Percentiles rank a stretch among this genome's conserved stretches.
phyloP scores from a whole-genome alignment of 1,140 invertebrate species.

The Drosophila kurseongensis region DNA sequence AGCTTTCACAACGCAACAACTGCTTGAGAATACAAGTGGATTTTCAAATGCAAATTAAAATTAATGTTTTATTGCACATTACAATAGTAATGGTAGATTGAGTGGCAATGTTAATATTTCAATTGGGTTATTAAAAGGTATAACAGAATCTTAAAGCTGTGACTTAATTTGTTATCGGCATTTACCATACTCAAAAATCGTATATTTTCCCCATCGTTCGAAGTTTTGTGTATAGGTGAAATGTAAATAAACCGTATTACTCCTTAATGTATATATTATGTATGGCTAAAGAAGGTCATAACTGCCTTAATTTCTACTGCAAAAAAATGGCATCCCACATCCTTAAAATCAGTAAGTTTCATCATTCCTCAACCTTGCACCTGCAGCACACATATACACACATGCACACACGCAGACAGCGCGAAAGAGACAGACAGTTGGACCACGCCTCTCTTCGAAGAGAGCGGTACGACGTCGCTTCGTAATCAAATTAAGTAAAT shows the following conservation, averaged over 20 bases:
- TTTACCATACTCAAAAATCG: too few relatives aligned
- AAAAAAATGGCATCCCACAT: not conserved
- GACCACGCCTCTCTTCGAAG: slow-evolving; percentile 1
- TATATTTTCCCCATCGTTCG: too few relatives aligned
- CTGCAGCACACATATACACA: slow-evolving; percentile 7
- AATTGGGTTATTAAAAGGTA: not conserved
- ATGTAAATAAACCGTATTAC: too few relatives aligned
- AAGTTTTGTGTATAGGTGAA: too few relatives aligned
- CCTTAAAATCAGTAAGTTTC: not conserved
- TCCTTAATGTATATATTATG: too few relatives aligned
- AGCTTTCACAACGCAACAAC: slow-evolving; percentile 6
- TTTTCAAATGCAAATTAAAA: slow-evolving; percentile 15
- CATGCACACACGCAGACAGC: not conserved
- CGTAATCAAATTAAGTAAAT: slow-evolving; percentile 83
- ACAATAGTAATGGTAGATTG: not conserved
- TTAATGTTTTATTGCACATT: not conserved
- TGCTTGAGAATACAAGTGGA: slow-evolving; percentile 2
- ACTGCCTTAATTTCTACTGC: not conserved
- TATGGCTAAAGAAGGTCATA: too few relatives aligned
- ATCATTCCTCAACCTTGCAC: slow-evolving; percentile 25
- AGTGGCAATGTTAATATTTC: not conserved
- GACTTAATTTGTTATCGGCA: too few relatives aligned
- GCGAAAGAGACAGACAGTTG: slow-evolving; percentile 2
- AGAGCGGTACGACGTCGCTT: slow-evolving; percentile 35
- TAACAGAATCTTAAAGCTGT: not conserved